phyloP scores from a whole-genome alignment of 2,113 vertebrate species.

The Donacobius atricapilla region DNA sequence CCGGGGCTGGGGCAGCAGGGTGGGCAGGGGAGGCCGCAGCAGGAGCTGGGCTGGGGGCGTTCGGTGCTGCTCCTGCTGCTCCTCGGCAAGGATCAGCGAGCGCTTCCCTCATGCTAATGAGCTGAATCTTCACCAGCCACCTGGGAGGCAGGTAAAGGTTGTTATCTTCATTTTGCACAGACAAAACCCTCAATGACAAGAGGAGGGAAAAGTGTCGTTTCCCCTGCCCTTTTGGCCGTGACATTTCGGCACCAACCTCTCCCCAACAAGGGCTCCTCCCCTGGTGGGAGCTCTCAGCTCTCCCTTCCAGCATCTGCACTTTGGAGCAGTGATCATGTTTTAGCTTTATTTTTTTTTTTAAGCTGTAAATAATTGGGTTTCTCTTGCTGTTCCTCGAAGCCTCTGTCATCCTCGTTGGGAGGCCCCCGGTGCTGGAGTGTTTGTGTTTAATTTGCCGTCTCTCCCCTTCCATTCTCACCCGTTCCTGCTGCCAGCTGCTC shows the following conservation, averaged over 20 bases:
- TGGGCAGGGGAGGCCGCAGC: neutral
- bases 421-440: neutral
- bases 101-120: constrained; percentile 5
- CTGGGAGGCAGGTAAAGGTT: constrained; percentile 52
- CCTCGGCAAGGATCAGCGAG: neutral
- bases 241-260: neutral
- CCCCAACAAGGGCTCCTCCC: neutral
- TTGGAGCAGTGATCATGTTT: neutral
- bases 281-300: neutral
- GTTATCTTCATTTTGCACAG: constrained; percentile 50
- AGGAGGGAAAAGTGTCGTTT: neutral
- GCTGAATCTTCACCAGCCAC: neutral
- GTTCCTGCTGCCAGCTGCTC: neutral
- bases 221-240: constrained; percentile 20
- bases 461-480: neutral
- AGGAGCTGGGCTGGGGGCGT: no score
- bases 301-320: neutral
- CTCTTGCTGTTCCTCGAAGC: constrained; percentile 11
- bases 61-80: neutral
- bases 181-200: constrained; percentile 30
- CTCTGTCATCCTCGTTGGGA: neutral
- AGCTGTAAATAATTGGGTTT: constrained; percentile 42
- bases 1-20: neutral
- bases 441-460: constrained; percentile 19
- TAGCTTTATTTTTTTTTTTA: neutral